Evolutionary conservation across 2,113 vertebrate genomes (phyloP).

Genomic region (Megaceryle maxima): DNA sequence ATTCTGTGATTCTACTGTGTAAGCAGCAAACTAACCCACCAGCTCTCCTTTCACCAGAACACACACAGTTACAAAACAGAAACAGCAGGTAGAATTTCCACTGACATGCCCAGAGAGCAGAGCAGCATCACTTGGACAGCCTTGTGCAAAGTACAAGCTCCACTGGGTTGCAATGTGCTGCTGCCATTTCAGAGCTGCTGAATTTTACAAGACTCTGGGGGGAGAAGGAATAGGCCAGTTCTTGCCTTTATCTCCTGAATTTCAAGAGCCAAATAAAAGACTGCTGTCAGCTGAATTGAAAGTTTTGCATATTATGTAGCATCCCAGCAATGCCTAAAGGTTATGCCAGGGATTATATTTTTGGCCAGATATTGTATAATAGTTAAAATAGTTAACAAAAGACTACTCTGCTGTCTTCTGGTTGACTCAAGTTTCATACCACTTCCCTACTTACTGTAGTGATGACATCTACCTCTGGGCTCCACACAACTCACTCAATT

Average conservation of each 20-base stretch:
- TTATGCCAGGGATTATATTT: neutral
- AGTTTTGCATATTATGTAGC: neutral
- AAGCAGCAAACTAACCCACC: neutral
- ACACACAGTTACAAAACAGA: neutral
- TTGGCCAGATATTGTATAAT: too few relatives aligned
- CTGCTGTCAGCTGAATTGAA: neutral
- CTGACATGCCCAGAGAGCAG: neutral
- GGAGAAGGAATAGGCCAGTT: neutral
- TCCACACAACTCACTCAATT: neutral
- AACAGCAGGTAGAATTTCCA: neutral
- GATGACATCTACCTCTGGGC: neutral
- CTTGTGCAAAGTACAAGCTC: neutral
- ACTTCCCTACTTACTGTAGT: neutral
- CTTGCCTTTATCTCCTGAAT: neutral
- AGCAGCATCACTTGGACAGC: neutral
- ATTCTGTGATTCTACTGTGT: too few relatives aligned
- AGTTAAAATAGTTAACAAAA: neutral
- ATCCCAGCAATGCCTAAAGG: neutral
- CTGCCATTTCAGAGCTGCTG: neutral
- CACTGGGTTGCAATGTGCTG: rapidly evolving
- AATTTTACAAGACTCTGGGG: neutral
- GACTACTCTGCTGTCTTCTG: neutral
- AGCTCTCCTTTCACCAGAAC: neutral
- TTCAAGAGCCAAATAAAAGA: neutral
- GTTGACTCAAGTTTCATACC: neutral